Evolutionary conservation across 2,888 invertebrate species (phyloP).

Genomic region (Tenthredo notha): DNA sequence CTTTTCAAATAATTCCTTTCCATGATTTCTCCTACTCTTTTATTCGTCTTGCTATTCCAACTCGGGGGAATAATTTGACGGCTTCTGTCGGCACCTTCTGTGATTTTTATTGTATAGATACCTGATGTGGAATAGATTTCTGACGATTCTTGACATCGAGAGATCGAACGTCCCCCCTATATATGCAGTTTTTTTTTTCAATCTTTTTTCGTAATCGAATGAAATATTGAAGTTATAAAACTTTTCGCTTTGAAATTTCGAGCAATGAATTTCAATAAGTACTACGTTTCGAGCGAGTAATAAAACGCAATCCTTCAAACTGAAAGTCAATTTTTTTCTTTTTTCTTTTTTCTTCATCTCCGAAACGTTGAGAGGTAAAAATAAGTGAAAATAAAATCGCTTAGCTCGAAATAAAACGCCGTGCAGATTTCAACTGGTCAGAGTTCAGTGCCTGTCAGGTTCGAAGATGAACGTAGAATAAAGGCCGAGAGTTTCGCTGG

Average conservation of each 20-base stretch:
- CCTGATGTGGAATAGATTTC: background rate
- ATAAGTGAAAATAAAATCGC: background rate
- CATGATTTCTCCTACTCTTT: background rate
- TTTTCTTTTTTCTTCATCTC: background rate
- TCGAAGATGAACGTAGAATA: background rate
- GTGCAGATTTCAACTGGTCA: background rate
- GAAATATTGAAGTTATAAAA: background rate
- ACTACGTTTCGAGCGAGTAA: background rate
- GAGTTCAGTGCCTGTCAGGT: background rate
- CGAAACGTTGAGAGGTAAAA: background rate
- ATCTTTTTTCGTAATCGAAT: background rate
- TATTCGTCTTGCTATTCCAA: background rate
- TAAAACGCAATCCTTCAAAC: background rate
- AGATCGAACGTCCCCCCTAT: background rate
- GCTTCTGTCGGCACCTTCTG: constrained; percentile 21
- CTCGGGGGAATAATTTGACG: constrained; percentile 43
- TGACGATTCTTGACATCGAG: background rate
- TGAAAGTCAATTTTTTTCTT: background rate
- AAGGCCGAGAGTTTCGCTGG: background rate
- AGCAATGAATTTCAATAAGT: background rate
- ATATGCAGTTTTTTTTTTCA: no score
- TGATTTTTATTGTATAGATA: background rate
- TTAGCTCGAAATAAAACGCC: background rate
- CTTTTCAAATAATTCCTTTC: background rate
- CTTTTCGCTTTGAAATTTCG: background rate